phyloP scores from a whole-genome alignment of 2,797 vertebrate species.

The Brotula barbata region DNA sequence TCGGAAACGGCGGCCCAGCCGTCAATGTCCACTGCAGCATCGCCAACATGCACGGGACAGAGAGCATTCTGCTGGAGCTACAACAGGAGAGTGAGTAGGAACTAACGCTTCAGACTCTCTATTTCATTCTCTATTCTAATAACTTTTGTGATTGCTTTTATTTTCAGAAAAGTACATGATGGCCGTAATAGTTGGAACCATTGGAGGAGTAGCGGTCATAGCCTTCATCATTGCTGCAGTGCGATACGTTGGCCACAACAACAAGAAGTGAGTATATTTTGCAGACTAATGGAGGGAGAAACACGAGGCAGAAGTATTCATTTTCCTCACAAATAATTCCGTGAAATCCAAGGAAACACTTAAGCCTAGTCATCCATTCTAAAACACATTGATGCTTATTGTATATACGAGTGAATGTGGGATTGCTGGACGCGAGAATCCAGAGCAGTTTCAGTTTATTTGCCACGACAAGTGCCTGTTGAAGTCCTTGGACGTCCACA shows the following conservation, averaged over 20 bases:
- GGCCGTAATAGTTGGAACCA: slow-evolving; percentile 88
- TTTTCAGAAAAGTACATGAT: slow-evolving; percentile 85
- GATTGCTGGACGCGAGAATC: slow-evolving; percentile 53
- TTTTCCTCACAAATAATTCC: slow-evolving; percentile 57
- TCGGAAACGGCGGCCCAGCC: slow-evolving; percentile 74
- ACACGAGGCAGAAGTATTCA: slow-evolving; percentile 39
- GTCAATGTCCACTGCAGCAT: slow-evolving; percentile 87
- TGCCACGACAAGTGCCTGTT: slow-evolving; percentile 45
- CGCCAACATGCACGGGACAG: slow-evolving; percentile 83
- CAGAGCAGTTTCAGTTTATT: slow-evolving; percentile 60
- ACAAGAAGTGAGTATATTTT: slow-evolving; percentile 87
- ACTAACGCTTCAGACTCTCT: neutral
- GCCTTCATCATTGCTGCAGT: slow-evolving; percentile 91
- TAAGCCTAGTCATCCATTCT: slow-evolving; percentile 83
- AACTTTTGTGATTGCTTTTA: neutral
- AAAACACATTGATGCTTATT: slow-evolving; percentile 64
- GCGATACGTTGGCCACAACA: slow-evolving; percentile 91
- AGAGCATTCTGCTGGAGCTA: slow-evolving; percentile 84
- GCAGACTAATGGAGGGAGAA: slow-evolving; percentile 39
- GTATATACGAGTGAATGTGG: slow-evolving; percentile 64
- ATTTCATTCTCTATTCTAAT: no score
- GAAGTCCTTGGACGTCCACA: slow-evolving; percentile 62
- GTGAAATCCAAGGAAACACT: slow-evolving; percentile 76
- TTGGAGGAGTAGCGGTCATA: slow-evolving; percentile 91
- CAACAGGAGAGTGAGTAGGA: slow-evolving; percentile 88